These are phyloP conservation scores for Oryctolagus cuniculus DNA, from an alignment of 2,113 vertebrate species.

Conservation along the genomic window DNA sequence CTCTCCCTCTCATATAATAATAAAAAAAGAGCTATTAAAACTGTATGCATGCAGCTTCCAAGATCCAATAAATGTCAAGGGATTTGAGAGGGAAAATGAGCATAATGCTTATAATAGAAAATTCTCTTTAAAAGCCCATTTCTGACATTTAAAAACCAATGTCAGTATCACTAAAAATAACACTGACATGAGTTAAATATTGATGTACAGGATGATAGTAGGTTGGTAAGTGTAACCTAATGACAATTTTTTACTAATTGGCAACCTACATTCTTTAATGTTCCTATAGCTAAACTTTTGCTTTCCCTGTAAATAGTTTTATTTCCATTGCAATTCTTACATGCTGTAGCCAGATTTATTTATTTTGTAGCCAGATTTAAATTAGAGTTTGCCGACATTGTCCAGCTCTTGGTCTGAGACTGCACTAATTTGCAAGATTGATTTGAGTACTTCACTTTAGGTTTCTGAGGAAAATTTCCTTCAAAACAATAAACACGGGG, in stretches of 20 bases:
- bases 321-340: conserved; percentile 40
- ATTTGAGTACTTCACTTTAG: conserved; percentile 14
- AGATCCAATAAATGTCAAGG: conserved; percentile 45
- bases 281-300: conserved; percentile 45
- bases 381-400: conserved; percentile 11
- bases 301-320: conserved; percentile 39
- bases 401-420: not conserved
- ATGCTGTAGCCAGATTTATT: not conserved
- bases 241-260: conserved; percentile 33
- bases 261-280: conserved; percentile 8
- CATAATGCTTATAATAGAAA: conserved; percentile 62
- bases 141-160: conserved; percentile 77
- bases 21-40: conserved; percentile 56
- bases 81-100: conserved; percentile 56
- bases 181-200: conserved; percentile 50
- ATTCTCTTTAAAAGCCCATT: conserved; percentile 78
- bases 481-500: conserved; percentile 39
- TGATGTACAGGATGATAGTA: not conserved
- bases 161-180: conserved; percentile 68
- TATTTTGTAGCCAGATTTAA: not conserved
- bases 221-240: conserved; percentile 38
- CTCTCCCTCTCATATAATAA: too few relatives aligned
- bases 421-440: conserved; percentile 42
- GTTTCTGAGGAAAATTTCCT: conserved; percentile 53
- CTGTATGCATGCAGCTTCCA: conserved; percentile 38